Conservation (phyloP, 2,797 vertebrate species). For the Trachops cirrhosus region DNA sequence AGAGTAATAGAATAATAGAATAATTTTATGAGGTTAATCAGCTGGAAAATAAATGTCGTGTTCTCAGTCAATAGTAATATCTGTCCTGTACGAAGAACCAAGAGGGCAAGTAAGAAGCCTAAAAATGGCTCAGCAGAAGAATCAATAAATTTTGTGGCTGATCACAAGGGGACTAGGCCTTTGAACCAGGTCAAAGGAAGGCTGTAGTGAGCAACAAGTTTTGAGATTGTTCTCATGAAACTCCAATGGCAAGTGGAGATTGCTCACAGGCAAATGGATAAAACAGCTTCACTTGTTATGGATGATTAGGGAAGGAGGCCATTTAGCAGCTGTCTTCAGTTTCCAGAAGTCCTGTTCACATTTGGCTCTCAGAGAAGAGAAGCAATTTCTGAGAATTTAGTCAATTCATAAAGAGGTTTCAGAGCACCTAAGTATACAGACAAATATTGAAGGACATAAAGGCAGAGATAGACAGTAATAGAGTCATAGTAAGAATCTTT, state of each 20-base stretch:
- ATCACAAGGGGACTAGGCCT: background rate
- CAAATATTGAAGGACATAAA: background rate
- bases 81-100: background rate
- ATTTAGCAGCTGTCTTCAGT: background rate
- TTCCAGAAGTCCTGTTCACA: background rate
- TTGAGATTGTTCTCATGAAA: background rate
- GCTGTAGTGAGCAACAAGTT: background rate
- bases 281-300: background rate
- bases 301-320: background rate
- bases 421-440: background rate
- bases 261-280: background rate
- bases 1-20: background rate
- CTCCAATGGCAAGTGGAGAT: background rate
- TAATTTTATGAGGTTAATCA: background rate
- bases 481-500: background rate
- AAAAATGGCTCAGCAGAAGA: background rate
- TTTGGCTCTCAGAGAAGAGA: background rate
- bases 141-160: background rate
- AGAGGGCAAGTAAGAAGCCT: background rate
- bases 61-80: background rate
- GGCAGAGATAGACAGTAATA: background rate
- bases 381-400: background rate
- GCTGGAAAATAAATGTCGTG: background rate
- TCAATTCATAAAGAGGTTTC: background rate
- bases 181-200: background rate